Evolutionary conservation across 1,140 invertebrate genomes (phyloP), one percentile per base, ranked within the genome.

Genomic region (Drosophila azteca): DNA sequence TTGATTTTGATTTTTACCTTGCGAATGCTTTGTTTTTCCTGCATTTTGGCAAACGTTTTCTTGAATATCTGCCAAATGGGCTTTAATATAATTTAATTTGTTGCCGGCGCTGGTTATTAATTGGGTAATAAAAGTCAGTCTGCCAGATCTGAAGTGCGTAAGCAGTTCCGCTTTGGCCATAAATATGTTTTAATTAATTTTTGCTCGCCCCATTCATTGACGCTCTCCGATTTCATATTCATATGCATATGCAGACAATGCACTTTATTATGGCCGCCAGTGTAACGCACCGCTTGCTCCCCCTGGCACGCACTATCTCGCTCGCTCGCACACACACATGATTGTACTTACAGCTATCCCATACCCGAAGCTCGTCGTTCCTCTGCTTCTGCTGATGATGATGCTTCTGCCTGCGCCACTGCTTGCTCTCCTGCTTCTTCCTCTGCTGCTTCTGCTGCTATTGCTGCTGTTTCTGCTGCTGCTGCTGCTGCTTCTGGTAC

Each of bases 121-220:
- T 73, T 63, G 59, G 70, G 45, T 73, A 64, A 73, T 73, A 73
- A 73, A 73, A 64, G 51, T 55, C 69, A 31, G 51, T 44, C 59
- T 54, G 50, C 69, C 51, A 22, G 44, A 39, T 57, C 45, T 43
- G 20, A 73, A 64, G 52, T 73, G 59, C 69, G 51, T 50, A 57
- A 69, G 64, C 64, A 20, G 44, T 62, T 53, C 66, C 50, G 15
- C 66, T 26, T 17, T 53, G 26, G 11, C 24, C 22, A 13, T 4
- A 53, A 68, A 26, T 55, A 48, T 68, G 31, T 68, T 57, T 69
- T 57, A 57, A 49, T 69, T 57, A 68, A 69, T 68, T 66, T 17
- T 65, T 26, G n/a, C n/a, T 31, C 51, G 41, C 17, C 2, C 8
- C 13, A 26, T 20, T 29, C 9, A 15, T 63, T 48, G 11, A 17